These are phyloP conservation scores for Nemoura dubitans DNA, from an alignment of 2,888 invertebrate species.

Conservation along the genomic window DNA sequence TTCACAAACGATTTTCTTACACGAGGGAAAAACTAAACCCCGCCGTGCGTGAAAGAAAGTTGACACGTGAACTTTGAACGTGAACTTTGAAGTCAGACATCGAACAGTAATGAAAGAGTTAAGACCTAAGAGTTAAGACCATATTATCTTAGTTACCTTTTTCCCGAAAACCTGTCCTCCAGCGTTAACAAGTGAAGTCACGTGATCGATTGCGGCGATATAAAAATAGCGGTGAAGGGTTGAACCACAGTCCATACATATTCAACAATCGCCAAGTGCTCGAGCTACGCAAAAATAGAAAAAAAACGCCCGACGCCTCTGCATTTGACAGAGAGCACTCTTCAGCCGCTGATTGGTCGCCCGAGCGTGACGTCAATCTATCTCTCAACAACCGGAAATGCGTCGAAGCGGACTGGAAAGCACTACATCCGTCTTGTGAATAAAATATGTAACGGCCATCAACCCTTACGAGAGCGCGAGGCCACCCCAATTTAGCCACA, in stretches of 20 bases:
- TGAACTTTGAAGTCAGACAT: no score
- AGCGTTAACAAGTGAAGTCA: no score
- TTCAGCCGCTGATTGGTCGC: slow-evolving; percentile 17
- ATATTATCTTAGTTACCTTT: no score
- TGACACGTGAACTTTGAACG: no score
- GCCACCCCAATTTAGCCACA: background rate
- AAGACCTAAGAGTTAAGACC: no score
- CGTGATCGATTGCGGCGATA: background rate
- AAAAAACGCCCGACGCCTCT: background rate
- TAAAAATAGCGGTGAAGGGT: background rate
- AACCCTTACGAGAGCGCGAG: no score
- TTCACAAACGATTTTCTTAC: no score
- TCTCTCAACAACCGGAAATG: background rate
- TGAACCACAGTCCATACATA: background rate
- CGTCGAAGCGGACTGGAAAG: slow-evolving; percentile 17
- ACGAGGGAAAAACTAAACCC: no score
- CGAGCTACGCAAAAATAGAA: background rate
- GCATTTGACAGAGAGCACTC: background rate
- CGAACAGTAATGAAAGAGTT: no score
- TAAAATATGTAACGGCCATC: background rate
- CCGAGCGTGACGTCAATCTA: slow-evolving; percentile 22
- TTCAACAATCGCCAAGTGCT: background rate
- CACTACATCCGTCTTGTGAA: slow-evolving; percentile 24
- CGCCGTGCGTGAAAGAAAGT: no score
- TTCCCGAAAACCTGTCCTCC: no score